phyloP scores from a whole-genome alignment of 1,140 invertebrate species.

The Tetragonula clypearis region DNA sequence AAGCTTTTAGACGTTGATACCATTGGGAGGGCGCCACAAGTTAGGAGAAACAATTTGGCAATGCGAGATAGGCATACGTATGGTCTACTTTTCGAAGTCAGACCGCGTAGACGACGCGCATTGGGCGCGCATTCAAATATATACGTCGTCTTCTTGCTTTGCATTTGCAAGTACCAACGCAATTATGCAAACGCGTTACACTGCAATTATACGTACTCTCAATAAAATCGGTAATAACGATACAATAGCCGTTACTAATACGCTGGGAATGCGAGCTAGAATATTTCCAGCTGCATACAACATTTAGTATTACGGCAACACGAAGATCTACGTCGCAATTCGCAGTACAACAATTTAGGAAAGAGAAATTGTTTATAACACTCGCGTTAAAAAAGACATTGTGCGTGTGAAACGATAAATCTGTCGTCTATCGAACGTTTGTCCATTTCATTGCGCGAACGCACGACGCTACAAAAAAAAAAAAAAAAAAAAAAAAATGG shows the following conservation, averaged over 20 bases:
- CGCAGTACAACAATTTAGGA: background rate
- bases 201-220: constrained; percentile 31
- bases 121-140: background rate
- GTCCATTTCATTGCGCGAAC: too few relatives aligned
- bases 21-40: constrained; percentile 52
- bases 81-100: constrained; percentile 30
- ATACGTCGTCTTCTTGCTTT: background rate
- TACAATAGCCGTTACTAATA: constrained; percentile 36
- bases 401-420: too few relatives aligned
- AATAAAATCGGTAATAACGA: constrained; percentile 43
- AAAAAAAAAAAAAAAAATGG: too few relatives aligned
- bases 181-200: constrained; percentile 37
- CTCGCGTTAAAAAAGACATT: background rate
- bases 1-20: constrained; percentile 45
- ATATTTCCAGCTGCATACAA: constrained; percentile 11
- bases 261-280: constrained; percentile 16
- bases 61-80: constrained; percentile 13
- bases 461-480: too few relatives aligned
- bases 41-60: constrained; percentile 50
- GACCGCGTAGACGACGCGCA: background rate
- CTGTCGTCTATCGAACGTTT: too few relatives aligned
- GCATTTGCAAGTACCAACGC: constrained; percentile 36
- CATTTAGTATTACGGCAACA: background rate
- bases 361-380: background rate
- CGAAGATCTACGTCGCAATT: background rate